Conservation (phyloP, 2,797 vertebrate species). For the Lates japonicus region DNA sequence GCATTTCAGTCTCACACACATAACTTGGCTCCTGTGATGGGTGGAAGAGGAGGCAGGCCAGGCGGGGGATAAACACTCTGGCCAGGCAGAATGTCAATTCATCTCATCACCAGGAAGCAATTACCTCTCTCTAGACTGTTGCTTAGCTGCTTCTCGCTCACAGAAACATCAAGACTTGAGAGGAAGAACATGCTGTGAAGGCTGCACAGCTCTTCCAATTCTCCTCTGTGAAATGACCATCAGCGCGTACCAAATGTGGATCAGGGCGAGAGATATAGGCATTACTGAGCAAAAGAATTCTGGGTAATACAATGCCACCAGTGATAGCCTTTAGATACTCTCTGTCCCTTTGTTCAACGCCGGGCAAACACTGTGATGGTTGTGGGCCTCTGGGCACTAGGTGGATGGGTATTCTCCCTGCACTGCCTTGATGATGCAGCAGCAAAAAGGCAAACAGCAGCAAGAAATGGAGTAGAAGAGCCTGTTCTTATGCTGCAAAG, state of each 20-base stretch:
- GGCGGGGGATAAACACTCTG: constrained; percentile 42
- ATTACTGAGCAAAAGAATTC: constrained; percentile 72
- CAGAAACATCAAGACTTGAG: constrained; percentile 59
- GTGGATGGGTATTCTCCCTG: constrained; percentile 34
- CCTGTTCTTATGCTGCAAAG: neutral
- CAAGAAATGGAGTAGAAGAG: constrained; percentile 24
- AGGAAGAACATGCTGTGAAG: constrained; percentile 72
- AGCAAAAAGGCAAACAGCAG: neutral
- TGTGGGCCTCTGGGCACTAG: constrained; percentile 33
- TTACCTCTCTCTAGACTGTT: constrained; percentile 56
- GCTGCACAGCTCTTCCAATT: constrained; percentile 72
- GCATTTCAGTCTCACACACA: constrained; percentile 26
- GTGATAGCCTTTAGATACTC: constrained; percentile 72
- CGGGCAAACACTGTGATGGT: constrained; percentile 58
- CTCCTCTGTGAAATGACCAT: constrained; percentile 77
- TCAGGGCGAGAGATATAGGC: constrained; percentile 71
- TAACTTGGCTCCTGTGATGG: constrained; percentile 12
- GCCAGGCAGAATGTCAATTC: constrained; percentile 65
- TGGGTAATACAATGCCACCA: constrained; percentile 74
- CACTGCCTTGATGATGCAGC: constrained; percentile 36
- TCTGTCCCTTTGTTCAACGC: constrained; percentile 68
- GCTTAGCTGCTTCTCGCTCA: constrained; percentile 61
- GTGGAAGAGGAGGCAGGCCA: constrained; percentile 6
- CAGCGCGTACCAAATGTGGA: constrained; percentile 81
- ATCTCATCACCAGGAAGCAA: constrained; percentile 67